These are phyloP conservation scores for Gorsachius goisagi DNA, from an alignment of 2,113 vertebrate genomes.

Conservation along the genomic window DNA sequence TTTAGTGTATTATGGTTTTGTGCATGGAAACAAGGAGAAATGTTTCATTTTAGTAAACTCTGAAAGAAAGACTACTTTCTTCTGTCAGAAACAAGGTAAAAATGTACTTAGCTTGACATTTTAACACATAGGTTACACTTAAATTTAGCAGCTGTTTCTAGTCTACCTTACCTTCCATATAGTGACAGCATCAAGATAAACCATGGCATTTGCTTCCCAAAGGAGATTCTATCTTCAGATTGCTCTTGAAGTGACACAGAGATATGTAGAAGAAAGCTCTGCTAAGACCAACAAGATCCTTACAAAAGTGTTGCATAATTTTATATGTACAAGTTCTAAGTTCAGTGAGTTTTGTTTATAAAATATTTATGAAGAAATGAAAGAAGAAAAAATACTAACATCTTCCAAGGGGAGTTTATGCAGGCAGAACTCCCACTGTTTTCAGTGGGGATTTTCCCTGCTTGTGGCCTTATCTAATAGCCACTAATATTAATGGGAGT, in stretches of 20 bases:
- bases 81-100: constrained; percentile 14
- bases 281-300: constrained; percentile 6
- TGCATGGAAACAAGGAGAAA: not conserved
- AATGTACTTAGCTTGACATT: constrained; percentile 9
- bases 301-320: not conserved
- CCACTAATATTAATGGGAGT: not conserved
- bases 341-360: constrained; percentile 12
- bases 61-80: constrained; percentile 7
- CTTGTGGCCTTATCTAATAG: not conserved
- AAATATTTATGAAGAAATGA: constrained; percentile 40
- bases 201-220: constrained; percentile 27
- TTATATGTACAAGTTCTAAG: not conserved
- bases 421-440: not conserved
- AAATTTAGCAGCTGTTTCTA: constrained; percentile 53
- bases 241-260: not conserved
- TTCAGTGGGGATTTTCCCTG: constrained; percentile 9
- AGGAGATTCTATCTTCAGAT: constrained; percentile 43
- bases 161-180: not conserved
- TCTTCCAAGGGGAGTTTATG: not conserved
- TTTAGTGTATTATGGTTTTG: not conserved
- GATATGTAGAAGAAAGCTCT: not conserved
- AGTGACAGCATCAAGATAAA: not conserved
- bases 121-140: constrained; percentile 20
- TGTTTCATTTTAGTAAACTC: constrained; percentile 10
- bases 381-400: not conserved